Conservation (phyloP, 2,888 invertebrate genomes). For the Brachycybe producta region DNA sequence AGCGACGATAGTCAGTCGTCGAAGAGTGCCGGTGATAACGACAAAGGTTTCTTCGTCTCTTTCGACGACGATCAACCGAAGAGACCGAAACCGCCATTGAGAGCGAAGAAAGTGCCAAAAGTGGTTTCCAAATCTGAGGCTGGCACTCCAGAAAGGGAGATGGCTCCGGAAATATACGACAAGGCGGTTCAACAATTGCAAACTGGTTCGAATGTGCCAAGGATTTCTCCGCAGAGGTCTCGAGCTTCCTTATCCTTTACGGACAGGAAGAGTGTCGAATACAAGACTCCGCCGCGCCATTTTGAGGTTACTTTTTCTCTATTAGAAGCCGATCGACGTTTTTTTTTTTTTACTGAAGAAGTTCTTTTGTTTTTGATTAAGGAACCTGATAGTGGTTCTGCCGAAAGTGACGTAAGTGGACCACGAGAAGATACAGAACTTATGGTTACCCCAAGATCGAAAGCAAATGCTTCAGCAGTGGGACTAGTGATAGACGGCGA, state of each 20-base stretch:
- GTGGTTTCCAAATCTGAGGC: conserved; percentile 5
- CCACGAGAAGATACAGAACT: conserved; percentile 4
- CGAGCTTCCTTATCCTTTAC: too few species aligned
- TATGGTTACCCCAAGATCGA: not conserved
- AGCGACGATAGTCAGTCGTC: conserved; percentile 22
- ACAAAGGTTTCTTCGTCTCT: conserved; percentile 66
- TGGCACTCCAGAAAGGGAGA: conserved; percentile 21
- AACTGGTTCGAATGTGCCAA: too few species aligned
- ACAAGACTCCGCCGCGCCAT: too few species aligned
- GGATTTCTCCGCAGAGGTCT: too few species aligned
- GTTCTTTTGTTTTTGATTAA: too few species aligned
- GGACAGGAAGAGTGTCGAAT: too few species aligned
- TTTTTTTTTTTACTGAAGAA: too few species aligned
- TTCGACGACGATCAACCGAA: conserved; percentile 64
- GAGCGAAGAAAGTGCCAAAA: conserved; percentile 32
- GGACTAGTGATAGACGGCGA: conserved; percentile 52
- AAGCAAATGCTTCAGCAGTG: conserved; percentile 26
- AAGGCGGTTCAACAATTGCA: not conserved
- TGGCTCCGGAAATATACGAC: conserved; percentile 18
- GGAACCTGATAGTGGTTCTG: too few species aligned
- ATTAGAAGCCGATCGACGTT: too few species aligned
- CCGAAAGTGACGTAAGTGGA: too few species aligned
- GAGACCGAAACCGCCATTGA: conserved; percentile 75
- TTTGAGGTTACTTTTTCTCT: too few species aligned
- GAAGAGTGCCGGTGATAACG: conserved; percentile 20